These are phyloP conservation scores for Crenuchus spilurus DNA, from an alignment of 2,797 vertebrate genomes.

Conservation along the genomic window DNA sequence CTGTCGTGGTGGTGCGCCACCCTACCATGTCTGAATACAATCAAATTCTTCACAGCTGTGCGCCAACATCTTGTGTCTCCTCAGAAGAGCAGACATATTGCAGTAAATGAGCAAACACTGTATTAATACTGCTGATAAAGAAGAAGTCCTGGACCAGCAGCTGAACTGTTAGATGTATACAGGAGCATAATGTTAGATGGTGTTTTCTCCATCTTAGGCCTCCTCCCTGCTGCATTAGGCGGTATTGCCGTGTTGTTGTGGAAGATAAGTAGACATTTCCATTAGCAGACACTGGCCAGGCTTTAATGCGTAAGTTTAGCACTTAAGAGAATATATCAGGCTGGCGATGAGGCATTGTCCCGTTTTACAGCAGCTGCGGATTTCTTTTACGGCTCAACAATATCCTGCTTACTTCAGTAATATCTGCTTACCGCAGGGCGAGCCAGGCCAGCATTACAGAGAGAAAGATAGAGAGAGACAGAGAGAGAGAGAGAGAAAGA, in stretches of 20 bases:
- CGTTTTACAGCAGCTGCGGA: slow-evolving; percentile 40
- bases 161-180: too few relatives aligned
- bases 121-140: too few relatives aligned
- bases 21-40: too few relatives aligned
- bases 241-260: neutral
- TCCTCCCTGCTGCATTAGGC: neutral
- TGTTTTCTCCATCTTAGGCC: slow-evolving; percentile 33
- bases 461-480: neutral
- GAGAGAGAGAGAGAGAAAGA: neutral
- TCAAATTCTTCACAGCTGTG: too few relatives aligned
- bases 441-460: slow-evolving; percentile 3
- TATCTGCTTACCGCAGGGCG: slow-evolving; percentile 39
- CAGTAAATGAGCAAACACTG: too few relatives aligned
- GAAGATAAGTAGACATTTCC: slow-evolving; percentile 27
- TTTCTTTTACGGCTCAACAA: slow-evolving; percentile 33
- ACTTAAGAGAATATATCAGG: slow-evolving; percentile 36
- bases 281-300: slow-evolving; percentile 25
- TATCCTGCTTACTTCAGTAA: slow-evolving; percentile 43
- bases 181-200: too few relatives aligned
- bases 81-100: too few relatives aligned
- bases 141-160: too few relatives aligned
- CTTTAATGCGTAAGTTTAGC: slow-evolving; percentile 43
- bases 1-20: too few relatives aligned
- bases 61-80: too few relatives aligned
- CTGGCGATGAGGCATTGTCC: slow-evolving; percentile 1